Percentiles rank a stretch among this genome's conserved stretches.
These are phyloP conservation scores for Mamestra brassicae DNA, from an alignment of 2,888 invertebrate genomes.

Conservation along the genomic window DNA sequence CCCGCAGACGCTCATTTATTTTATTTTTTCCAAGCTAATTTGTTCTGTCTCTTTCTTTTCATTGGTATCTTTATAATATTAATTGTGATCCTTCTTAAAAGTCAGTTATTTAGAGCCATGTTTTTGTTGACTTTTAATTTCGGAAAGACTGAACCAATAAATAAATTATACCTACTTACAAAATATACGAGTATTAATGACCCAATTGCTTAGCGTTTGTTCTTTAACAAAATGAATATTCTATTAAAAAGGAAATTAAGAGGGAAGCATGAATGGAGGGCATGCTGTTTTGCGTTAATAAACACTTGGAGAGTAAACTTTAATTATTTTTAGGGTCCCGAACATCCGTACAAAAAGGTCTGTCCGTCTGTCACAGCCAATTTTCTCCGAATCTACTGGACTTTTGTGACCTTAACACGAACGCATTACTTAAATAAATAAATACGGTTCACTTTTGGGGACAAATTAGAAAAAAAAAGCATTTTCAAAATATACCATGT, in stretches of 20 bases:
- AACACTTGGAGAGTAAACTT: background rate
- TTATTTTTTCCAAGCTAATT: conserved; percentile 41
- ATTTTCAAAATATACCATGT: no score
- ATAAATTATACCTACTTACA: no score
- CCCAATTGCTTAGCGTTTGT: no score
- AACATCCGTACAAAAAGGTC: no score
- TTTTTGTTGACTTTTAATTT: background rate
- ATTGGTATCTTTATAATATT: conserved; percentile 25
- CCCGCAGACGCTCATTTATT: conserved; percentile 47
- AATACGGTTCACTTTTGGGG: no score
- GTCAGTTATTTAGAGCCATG: background rate
- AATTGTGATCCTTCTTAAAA: conserved; percentile 6
- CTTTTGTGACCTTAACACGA: no score
- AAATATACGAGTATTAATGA: no score
- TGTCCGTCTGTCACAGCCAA: no score
- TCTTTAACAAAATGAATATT: background rate
- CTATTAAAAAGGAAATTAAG: conserved; percentile 1
- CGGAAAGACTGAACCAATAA: background rate
- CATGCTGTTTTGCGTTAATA: background rate
- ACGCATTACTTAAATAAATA: no score
- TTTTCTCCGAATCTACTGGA: no score
- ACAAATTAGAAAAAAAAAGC: no score
- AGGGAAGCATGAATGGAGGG: background rate
- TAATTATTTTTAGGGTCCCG: background rate
- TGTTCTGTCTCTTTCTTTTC: conserved; percentile 23